Conservation (phyloP, 2,888 invertebrate genomes). For the Petrolisthes manimaculis region DNA sequence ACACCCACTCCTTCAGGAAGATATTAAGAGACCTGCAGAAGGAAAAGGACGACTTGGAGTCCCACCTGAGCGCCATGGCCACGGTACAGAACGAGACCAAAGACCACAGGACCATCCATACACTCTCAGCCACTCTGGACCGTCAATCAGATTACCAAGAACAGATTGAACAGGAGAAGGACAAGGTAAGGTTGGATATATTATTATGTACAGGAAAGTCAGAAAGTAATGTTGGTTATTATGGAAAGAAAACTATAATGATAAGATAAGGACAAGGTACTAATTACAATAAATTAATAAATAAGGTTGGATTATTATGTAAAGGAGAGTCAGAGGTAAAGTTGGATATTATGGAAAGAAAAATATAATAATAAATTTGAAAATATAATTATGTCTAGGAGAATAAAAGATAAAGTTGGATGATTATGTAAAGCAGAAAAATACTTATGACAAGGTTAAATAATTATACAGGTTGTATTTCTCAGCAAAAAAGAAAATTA, state of each 20-base stretch:
- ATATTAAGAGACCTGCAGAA: conserved; percentile 49
- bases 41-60: conserved; percentile 47
- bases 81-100: conserved; percentile 51
- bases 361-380: too few relatives aligned
- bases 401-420: too few relatives aligned
- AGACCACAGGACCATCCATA: conserved; percentile 46
- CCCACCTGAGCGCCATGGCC: conserved; percentile 38
- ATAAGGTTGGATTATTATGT: too few relatives aligned
- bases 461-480: too few relatives aligned
- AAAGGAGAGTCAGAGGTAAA: too few relatives aligned
- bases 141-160: conserved; percentile 48
- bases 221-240: not conserved
- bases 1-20: conserved; percentile 37
- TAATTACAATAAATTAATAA: too few relatives aligned
- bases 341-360: too few relatives aligned
- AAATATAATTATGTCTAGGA: too few relatives aligned
- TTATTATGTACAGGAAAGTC: not conserved
- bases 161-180: conserved; percentile 48
- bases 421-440: too few relatives aligned
- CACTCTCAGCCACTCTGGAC: conserved; percentile 56
- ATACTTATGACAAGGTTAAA: too few relatives aligned
- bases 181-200: conserved; percentile 34
- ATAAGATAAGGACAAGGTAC: too few relatives aligned
- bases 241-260: not conserved
- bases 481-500: too few relatives aligned